phyloP scores from a whole-genome alignment of 1,140 invertebrate species.

The Euglossa dilemma region DNA sequence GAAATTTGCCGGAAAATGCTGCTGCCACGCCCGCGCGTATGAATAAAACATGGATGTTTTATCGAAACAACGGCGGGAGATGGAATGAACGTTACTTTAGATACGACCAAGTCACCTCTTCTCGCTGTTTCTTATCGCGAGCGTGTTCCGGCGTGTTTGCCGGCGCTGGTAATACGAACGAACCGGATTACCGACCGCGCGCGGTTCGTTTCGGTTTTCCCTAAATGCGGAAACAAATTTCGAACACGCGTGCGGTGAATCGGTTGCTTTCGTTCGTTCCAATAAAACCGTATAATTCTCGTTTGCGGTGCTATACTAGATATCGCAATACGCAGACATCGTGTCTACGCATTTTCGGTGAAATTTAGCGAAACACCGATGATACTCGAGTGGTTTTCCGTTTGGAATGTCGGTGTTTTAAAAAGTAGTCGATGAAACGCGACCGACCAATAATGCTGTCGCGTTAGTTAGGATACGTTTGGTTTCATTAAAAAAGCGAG shows the following conservation, averaged over 20 bases:
- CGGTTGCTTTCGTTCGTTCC: not conserved
- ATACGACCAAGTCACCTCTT: not conserved
- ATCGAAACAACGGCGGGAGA: not conserved
- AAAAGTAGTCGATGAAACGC: conserved; percentile 1
- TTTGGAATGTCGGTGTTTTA: not conserved
- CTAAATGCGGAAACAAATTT: too few relatives aligned
- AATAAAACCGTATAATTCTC: not conserved
- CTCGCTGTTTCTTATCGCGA: not conserved
- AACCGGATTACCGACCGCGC: too few relatives aligned
- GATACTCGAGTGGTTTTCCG: not conserved
- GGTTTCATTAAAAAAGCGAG: not conserved
- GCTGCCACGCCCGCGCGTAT: not conserved
- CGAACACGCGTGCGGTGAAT: not conserved
- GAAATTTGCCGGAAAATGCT: conserved; percentile 5
- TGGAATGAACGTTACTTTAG: conserved; percentile 3
- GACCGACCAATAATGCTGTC: not conserved
- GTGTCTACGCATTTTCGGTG: too few relatives aligned
- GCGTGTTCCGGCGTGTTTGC: too few relatives aligned
- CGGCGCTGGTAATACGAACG: too few relatives aligned
- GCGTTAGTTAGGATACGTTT: not conserved
- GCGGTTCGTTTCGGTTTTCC: too few relatives aligned
- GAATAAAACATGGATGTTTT: conserved; percentile 9
- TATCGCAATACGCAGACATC: not conserved
- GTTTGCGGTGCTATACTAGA: not conserved
- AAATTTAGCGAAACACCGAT: not conserved